Base-by-base conservation (phyloP, 2,113 vertebrate species). In the Ornithorhynchus anatinus region DNA sequence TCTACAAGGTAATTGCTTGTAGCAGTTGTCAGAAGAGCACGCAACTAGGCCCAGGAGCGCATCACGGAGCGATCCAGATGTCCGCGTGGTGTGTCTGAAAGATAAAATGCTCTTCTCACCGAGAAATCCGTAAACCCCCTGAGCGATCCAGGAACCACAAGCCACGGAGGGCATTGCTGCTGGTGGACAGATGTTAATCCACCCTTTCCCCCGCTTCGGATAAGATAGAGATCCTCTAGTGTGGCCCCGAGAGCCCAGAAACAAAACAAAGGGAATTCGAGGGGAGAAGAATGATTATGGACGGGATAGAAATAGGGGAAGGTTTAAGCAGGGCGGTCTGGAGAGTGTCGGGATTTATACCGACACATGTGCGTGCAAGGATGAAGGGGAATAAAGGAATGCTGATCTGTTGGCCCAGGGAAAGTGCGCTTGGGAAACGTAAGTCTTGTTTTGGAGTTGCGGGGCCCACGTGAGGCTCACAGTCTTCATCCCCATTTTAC, bases 131-230 rank as follows among this genome's bases (percentile, higher is more conserved):
- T 3, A 0, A 47, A 39, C 61, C 45, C 63, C 61, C 45, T 60
- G 75, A 52, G 69, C 53, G 62, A 73, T 71, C 58, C 25, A 42
- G 58, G 53, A 64, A 78, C 59, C 23, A 19, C 75, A 77, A 73
- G 77, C n/a, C n/a, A n/a, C n/a, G n/a, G n/a, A n/a, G n/a, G n/a
- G n/a, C n/a, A n/a, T n/a, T n/a, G n/a, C n/a, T n/a, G n/a, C n/a
- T 36, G 13, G 1, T 29, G 27, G 32, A 62, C 19, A 39, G 54
- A 68, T 75, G 38, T 83, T 77, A 73, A 81, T 75, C 54, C 67
- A 77, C 59, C 52, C 15, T 3, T 33, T 51, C 13, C 14, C 68
- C 79, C 60, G n/a, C 39, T 25, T 77, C 71, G n/a, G n/a, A 31
- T 19, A 50, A 50, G 20, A 50, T 17, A 31, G 8, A 42, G 45